Percentiles rank a stretch among this genome's conserved stretches.
phyloP scores from a whole-genome alignment of 64 coral and sea anemone species.

The Stylophora pistillata region DNA sequence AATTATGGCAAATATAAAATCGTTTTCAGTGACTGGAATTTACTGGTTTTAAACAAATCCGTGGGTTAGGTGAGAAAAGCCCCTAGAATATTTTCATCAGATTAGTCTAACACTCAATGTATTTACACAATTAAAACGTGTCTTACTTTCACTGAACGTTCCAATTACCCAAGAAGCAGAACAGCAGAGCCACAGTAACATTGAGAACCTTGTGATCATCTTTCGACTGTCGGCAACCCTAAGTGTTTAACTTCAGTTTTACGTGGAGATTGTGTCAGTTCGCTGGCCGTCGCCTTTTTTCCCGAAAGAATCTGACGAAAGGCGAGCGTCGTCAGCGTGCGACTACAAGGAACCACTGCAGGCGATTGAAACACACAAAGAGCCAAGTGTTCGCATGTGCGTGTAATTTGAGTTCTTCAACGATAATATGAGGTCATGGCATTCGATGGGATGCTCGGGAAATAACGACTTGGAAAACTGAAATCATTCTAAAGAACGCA shows the following conservation, averaged over 20 bases:
- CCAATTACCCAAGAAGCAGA: background rate
- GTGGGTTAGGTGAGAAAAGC: too few species aligned
- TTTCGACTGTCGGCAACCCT: background rate
- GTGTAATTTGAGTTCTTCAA: conserved; percentile 2
- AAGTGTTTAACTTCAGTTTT: background rate
- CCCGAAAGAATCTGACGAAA: background rate
- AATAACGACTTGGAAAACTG: background rate
- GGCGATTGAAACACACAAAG: background rate
- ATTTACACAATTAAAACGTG: background rate
- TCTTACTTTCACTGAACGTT: background rate
- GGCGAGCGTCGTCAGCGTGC: background rate
- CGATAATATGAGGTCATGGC: background rate
- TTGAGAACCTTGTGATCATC: background rate
- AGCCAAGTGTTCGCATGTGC: conserved; percentile 9
- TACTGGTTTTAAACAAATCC: too few species aligned
- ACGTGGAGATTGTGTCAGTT: background rate
- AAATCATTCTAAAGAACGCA: background rate
- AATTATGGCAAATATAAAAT: too few species aligned
- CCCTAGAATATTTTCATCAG: too few species aligned
- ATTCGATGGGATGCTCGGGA: background rate
- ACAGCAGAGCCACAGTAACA: background rate
- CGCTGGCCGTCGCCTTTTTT: background rate
- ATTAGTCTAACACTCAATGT: background rate
- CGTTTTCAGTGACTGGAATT: too few species aligned
- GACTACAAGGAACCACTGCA: background rate